These are phyloP conservation scores for Tenthredo mesomela DNA, from an alignment of 2,888 invertebrate genomes.

Conservation along the genomic window DNA sequence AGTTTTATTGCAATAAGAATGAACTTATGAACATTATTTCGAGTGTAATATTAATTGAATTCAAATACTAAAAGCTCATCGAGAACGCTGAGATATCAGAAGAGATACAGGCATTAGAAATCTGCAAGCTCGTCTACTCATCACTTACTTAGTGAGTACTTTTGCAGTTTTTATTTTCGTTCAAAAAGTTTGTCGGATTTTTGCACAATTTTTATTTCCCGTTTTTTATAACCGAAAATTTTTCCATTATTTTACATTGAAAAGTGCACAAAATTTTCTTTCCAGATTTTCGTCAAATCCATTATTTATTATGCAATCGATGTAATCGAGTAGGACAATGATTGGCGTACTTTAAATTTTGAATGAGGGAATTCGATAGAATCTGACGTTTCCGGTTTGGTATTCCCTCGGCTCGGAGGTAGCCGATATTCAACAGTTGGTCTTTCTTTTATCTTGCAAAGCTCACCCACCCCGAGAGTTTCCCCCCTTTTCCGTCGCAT, in stretches of 20 bases:
- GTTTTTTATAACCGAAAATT: neutral
- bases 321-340: conserved; percentile 45
- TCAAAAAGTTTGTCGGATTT: too few species aligned
- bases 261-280: neutral
- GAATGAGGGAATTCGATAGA: neutral
- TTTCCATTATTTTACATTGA: too few species aligned
- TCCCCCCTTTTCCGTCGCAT: conserved; percentile 57
- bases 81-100: conserved; percentile 27
- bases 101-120: conserved; percentile 23
- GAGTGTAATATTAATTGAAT: conserved; percentile 13
- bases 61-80: conserved; percentile 19
- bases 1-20: neutral
- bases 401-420: conserved; percentile 57
- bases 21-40: conserved; percentile 33
- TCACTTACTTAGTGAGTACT: conserved; percentile 46
- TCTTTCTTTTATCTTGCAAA: conserved; percentile 76
- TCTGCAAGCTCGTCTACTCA: conserved; percentile 31
- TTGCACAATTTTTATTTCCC: neutral
- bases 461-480: conserved; percentile 62
- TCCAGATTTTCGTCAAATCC: neutral
- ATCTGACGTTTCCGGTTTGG: neutral
- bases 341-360: conserved; percentile 55
- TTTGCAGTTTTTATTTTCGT: conserved; percentile 13
- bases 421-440: conserved; percentile 77
- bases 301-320: neutral